phyloP scores from a whole-genome alignment of 2,888 invertebrate genomes.

The Fissipunctia ypsillon region DNA sequence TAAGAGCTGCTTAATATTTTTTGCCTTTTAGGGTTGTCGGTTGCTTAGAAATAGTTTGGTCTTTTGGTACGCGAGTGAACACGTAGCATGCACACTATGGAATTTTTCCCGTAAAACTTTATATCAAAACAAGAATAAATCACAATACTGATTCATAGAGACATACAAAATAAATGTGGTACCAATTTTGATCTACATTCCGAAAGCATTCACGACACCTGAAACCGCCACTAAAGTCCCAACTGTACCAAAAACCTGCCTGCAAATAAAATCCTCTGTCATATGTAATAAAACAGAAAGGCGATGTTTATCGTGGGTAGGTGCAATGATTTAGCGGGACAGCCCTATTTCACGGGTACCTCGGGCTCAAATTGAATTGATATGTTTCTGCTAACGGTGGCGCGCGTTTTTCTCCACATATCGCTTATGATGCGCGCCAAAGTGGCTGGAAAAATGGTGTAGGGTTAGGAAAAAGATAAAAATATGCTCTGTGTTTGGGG shows the following conservation, averaged over 20 bases:
- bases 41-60: not conserved
- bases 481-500: not conserved
- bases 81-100: not conserved
- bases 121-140: conserved; percentile 7
- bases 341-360: conserved; percentile 84
- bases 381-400: conserved; percentile 88
- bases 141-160: conserved; percentile 14
- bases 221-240: conserved; percentile 31
- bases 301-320: conserved; percentile 86
- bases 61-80: not conserved
- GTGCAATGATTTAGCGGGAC: conserved; percentile 85
- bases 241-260: conserved; percentile 28
- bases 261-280: conserved; percentile 75
- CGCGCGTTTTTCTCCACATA: conserved; percentile 87
- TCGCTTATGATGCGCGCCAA: conserved; percentile 86
- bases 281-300: conserved; percentile 87
- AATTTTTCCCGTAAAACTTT: not conserved
- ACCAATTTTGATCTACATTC: conserved; percentile 31
- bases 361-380: conserved; percentile 89
- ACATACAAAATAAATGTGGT: conserved; percentile 23
- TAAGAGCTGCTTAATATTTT: conserved; percentile 50
- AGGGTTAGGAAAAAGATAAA: conserved; percentile 70
- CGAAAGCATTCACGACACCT: conserved; percentile 16
- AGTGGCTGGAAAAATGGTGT: conserved; percentile 83
- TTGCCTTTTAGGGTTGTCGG: conserved; percentile 19